These are phyloP conservation scores for Apostichopus californicus DNA, from an alignment of 35 echinoderm and acorn worm species.

Conservation along the genomic window DNA sequence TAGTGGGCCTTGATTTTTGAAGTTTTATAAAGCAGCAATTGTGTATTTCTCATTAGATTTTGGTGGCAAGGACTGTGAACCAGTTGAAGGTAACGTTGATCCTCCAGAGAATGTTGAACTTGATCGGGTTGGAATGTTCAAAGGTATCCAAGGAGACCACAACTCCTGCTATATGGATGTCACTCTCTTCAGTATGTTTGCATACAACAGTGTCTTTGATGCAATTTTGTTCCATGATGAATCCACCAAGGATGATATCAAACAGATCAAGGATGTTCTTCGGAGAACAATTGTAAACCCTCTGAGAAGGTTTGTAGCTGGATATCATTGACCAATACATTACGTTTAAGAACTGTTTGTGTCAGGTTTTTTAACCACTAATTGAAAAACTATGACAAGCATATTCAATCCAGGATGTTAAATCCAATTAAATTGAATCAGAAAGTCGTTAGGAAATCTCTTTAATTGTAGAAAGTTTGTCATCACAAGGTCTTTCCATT, in stretches of 20 bases:
- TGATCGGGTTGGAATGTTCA: constrained; percentile 54
- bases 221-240: constrained; percentile 14
- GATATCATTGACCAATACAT: too few species aligned
- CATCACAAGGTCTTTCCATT: too few species aligned
- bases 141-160: constrained; percentile 93
- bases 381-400: too few species aligned
- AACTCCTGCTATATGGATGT: constrained; percentile 97
- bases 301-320: constrained; percentile 70
- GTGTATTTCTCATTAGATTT: constrained; percentile 62
- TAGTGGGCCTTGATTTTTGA: too few species aligned
- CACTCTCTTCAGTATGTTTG: constrained; percentile 95
- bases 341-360: too few species aligned
- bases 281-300: constrained; percentile 84
- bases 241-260: constrained; percentile 25
- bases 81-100: constrained; percentile 38
- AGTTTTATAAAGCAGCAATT: too few species aligned
- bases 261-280: constrained; percentile 50
- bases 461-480: too few species aligned
- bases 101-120: constrained; percentile 17
- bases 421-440: too few species aligned
- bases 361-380: too few species aligned
- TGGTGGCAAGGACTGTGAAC: constrained; percentile 68
- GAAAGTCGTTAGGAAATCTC: too few species aligned
- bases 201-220: constrained; percentile 86
- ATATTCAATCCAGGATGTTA: too few species aligned